These are phyloP conservation scores for Gallinago stenura DNA, from an alignment of 2,797 vertebrate genomes.

Conservation along the genomic window DNA sequence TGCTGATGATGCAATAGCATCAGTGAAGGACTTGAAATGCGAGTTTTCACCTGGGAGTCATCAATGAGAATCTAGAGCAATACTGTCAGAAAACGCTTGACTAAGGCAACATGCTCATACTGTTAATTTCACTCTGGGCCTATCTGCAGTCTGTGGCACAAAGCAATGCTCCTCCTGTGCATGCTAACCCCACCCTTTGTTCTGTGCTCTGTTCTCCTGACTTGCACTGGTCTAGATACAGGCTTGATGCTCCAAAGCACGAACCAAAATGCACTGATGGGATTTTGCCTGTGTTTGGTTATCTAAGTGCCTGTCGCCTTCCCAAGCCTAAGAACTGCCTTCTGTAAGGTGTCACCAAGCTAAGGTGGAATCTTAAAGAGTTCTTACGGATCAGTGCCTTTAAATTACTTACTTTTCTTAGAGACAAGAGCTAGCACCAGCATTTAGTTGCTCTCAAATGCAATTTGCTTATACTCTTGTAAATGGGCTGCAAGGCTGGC, in stretches of 20 bases:
- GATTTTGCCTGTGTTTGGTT: neutral
- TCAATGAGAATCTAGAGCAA: neutral
- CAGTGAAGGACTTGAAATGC: neutral
- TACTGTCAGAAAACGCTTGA: rapidly evolving
- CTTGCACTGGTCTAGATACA: neutral
- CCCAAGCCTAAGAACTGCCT: neutral
- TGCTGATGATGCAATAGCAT: slow-evolving; percentile 14
- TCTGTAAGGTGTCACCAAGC: neutral
- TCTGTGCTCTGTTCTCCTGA: neutral
- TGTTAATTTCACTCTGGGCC: neutral
- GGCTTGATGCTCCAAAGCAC: neutral
- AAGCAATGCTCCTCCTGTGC: neutral
- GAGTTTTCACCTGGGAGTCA: neutral
- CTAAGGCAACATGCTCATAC: neutral
- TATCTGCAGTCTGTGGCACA: neutral
- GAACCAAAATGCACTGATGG: neutral
- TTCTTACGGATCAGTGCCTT: rapidly evolving
- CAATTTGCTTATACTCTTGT: neutral
- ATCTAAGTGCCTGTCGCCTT: rapidly evolving
- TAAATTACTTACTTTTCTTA: neutral
- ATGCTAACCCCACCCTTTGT: neutral
- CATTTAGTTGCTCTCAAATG: neutral
- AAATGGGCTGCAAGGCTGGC: neutral
- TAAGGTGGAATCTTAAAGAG: neutral
- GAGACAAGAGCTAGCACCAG: neutral